Conservation (phyloP, 1,140 invertebrate species). For the Pogonus chalceus region DNA sequence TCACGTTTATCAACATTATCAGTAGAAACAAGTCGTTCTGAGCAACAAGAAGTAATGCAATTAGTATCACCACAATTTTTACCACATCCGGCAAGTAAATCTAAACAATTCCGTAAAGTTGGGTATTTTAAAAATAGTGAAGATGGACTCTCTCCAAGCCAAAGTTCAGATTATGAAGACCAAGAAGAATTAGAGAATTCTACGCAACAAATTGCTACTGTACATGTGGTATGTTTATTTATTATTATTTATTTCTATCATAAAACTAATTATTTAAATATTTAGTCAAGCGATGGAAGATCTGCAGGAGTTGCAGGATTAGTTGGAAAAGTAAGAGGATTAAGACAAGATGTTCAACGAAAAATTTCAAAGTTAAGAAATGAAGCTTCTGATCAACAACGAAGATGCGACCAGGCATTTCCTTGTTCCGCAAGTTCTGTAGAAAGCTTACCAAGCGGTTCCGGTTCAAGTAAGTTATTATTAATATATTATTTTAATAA, state of each 20-base stretch:
- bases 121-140: constrained; percentile 39
- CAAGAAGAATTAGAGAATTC: constrained; percentile 57
- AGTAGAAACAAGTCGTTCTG: constrained; percentile 60
- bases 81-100: constrained; percentile 22
- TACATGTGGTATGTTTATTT: constrained; percentile 51
- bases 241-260: constrained; percentile 25
- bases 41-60: constrained; percentile 39
- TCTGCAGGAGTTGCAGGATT: constrained; percentile 49
- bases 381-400: constrained; percentile 42
- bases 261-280: constrained; percentile 15
- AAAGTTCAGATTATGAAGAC: constrained; percentile 74
- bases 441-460: constrained; percentile 75
- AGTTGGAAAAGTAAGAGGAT: constrained; percentile 58
- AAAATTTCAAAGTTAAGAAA: constrained; percentile 60
- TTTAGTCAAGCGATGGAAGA: constrained; percentile 47
- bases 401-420: constrained; percentile 56
- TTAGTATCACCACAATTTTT: constrained; percentile 31
- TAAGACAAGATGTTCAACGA: constrained; percentile 63
- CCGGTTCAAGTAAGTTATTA: constrained; percentile 65
- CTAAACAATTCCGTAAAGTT: constrained; percentile 16
- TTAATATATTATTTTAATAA: constrained; percentile 29
- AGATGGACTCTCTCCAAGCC: constrained; percentile 59
- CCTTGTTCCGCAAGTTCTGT: constrained; percentile 73
- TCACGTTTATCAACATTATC: constrained; percentile 65
- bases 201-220: constrained; percentile 50